Evolutionary conservation across 2,113 vertebrate species (phyloP), one percentile per base, ranked within the genome.

Genomic region (Syrmaticus mikado): DNA sequence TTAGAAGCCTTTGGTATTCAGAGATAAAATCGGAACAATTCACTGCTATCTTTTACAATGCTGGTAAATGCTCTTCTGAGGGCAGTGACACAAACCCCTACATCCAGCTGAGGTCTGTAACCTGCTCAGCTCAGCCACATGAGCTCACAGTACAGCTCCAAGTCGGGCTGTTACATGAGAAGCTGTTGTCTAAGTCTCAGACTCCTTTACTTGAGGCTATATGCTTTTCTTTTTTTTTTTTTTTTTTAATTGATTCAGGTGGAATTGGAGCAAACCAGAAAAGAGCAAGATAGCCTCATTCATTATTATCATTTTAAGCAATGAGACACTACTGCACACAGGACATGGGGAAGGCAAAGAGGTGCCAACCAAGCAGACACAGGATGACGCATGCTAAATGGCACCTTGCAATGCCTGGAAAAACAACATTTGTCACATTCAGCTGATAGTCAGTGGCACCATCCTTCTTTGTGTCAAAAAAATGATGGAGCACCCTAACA

Each of bases 61-160:
- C 24, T 0, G 0, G 48, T 41, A 94, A 93, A 88, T 13, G 57
- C 65, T 84, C 76, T 82, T 92, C 82, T 64, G 79, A 93, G 72
- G 73, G 87, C 71, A 81, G 53, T 80, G 89, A 94, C 85, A 95
- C 87, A 95, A 85, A 92, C 43, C 50, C 43, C 34, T 74, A 82
- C 28, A 77, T 61, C 76, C 91, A 82, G 72, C 72, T 67, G 60
- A 79, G 65, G 72, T 67, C 82, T 73, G 72, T 67, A 64, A 76
- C 55, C 41, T 52, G 64, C 84, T 92, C 79, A 67, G 57, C 65
- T 68, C 72, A 40, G 67, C 82, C 91, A 68, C 46, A 30, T 1
- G 2, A 85, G 65, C 72, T 87, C 80, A 81, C 13, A 3, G 8
- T 55, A 55, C 6, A 46, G 71, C 50, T 77, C 38, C 62, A 24